Conservation (phyloP, 2,113 vertebrate species). For the Rhinolophus ferrumequinum region DNA sequence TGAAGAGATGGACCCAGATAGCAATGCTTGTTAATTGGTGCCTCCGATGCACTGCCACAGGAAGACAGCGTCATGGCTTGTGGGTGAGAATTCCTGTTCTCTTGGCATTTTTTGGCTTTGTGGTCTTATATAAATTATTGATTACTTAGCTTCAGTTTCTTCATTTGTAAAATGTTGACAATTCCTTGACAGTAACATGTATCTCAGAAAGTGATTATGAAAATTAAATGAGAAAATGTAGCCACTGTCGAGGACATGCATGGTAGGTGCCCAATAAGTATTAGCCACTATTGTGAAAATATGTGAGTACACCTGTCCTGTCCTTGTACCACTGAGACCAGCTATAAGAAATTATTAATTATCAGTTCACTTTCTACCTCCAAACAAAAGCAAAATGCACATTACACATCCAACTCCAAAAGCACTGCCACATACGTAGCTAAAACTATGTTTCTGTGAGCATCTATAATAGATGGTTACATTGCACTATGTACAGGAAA, state of each 20-base stretch:
- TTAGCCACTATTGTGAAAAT: neutral
- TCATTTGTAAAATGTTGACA: neutral
- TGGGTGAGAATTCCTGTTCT: neutral
- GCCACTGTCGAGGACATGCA: neutral
- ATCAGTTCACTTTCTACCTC: neutral
- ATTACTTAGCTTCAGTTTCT: neutral
- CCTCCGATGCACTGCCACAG: neutral
- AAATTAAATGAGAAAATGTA: slow-evolving; percentile 6
- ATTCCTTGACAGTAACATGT: neutral
- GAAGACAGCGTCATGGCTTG: neutral
- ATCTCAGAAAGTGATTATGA: neutral
- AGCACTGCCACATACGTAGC: neutral
- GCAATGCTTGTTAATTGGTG: neutral
- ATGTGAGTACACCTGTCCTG: neutral
- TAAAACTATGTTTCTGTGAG: neutral
- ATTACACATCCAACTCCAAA: neutral
- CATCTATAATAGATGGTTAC: neutral
- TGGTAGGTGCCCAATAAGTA: neutral
- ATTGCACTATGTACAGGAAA: neutral
- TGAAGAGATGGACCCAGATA: neutral
- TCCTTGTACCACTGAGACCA: neutral
- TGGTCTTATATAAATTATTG: neutral
- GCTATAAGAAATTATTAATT: neutral
- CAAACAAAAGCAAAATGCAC: slow-evolving; percentile 12
- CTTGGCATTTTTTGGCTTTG: neutral